Percentiles rank a stretch among this genome's conserved stretches.
phyloP scores from a whole-genome alignment of 2,888 invertebrate species.

The Phasia obesa region DNA sequence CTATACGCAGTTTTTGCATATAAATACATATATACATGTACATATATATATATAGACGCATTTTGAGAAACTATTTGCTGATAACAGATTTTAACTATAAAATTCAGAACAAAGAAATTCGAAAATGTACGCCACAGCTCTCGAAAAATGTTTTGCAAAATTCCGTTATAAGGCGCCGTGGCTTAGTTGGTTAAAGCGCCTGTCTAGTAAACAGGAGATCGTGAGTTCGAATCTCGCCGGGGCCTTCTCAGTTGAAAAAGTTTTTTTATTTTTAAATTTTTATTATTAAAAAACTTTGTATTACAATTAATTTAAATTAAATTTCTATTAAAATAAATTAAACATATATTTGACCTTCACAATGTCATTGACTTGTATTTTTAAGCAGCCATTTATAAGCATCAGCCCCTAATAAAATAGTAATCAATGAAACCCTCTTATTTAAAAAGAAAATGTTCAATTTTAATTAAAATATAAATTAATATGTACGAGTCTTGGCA shows the following conservation, averaged over 20 bases:
- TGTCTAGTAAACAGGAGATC: conserved; percentile 79
- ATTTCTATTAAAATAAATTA: too few relatives aligned
- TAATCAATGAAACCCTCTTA: background rate
- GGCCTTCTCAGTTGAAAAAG: conserved; percentile 68
- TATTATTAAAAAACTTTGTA: background rate
- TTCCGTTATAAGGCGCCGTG: conserved; percentile 73
- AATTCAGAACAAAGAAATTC: too few relatives aligned
- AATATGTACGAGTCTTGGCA: too few relatives aligned
- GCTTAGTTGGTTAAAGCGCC: conserved; percentile 79
- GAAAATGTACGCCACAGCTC: too few relatives aligned
- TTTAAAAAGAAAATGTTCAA: background rate
- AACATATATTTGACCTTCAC: too few relatives aligned
- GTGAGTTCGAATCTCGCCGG: conserved; percentile 79
- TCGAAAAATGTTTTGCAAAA: background rate
- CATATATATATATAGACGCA: too few relatives aligned
- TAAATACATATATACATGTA: too few relatives aligned
- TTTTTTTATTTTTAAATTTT: background rate
- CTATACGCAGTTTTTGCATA: too few relatives aligned
- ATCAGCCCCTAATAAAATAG: background rate
- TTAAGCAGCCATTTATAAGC: background rate
- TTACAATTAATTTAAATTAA: too few relatives aligned
- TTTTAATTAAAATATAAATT: conserved; percentile 53
- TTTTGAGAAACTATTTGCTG: too few relatives aligned
- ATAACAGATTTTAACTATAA: too few relatives aligned
- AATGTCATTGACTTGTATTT: too few relatives aligned